phyloP scores from a whole-genome alignment of 2,888 invertebrate genomes.

The Hypomecis punctinalis region DNA sequence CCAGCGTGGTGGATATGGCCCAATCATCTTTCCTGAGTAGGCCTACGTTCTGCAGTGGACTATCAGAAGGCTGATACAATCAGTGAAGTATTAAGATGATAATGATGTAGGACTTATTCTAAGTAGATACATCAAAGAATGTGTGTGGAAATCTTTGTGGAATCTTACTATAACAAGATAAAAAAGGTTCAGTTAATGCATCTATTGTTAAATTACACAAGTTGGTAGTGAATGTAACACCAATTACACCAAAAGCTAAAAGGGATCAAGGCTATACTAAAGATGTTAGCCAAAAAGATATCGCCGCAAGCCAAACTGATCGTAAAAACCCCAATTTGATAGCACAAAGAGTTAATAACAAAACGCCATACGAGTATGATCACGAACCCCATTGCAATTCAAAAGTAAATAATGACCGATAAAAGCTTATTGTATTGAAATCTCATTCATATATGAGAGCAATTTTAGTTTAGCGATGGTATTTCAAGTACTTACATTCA shows the following conservation, averaged over 20 bases:
- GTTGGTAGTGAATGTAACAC: constrained; percentile 6
- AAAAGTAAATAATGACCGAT: constrained; percentile 34
- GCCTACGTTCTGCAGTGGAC: too few species aligned
- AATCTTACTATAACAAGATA: too few species aligned
- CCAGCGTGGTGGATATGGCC: too few species aligned
- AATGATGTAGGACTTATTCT: too few species aligned
- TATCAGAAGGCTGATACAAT: too few species aligned
- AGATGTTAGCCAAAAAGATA: constrained; percentile 11
- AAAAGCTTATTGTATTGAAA: constrained; percentile 30
- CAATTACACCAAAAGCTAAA: constrained; percentile 10
- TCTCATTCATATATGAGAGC: constrained; percentile 30
- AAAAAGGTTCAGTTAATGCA: background rate
- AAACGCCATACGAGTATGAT: constrained; percentile 9
- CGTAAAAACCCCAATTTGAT: constrained; percentile 16
- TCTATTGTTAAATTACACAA: constrained; percentile 5
- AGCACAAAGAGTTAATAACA: constrained; percentile 16
- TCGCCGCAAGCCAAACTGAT: constrained; percentile 16
- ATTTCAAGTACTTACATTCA: constrained; percentile 32
- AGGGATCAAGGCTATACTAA: constrained; percentile 23
- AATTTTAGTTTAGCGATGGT: constrained; percentile 36
- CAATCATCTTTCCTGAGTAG: too few species aligned
- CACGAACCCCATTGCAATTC: constrained; percentile 11
- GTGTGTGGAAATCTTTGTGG: too few species aligned
- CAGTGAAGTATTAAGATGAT: too few species aligned
- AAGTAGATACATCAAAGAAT: too few species aligned